Evolutionary conservation across 2,113 vertebrate genomes (phyloP), one percentile per base, ranked within the genome.

Genomic region (Diadophis punctatus): DNA sequence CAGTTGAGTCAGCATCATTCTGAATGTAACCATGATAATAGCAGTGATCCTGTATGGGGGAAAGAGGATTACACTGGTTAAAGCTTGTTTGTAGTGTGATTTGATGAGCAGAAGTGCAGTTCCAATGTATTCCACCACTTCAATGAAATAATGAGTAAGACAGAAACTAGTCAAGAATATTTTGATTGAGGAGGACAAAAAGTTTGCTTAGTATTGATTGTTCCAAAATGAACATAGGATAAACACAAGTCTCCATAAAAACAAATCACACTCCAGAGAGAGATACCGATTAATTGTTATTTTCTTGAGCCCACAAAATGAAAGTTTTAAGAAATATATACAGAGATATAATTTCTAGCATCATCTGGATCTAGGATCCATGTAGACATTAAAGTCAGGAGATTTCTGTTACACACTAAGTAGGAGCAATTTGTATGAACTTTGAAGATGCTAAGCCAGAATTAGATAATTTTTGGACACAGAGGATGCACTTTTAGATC

Each of bases 21-120:
- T 95, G 58, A 20, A 98, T 51, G 25, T 96, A 90, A 2, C 98
- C 98, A 88, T 97, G 95, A 0, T 98, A 98, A 27, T 97, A 98
- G 74, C 98, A 98, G 90, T 98, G 95, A 93, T 98, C 97, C 98
- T 98, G 93, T 9, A 2, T 39, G 89, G 4, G 25, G 30, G 89
- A 30, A 80, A 80, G 49, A n/a, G 55, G 18, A 0, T 1, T 25
- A 5, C 34, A n/a, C 0, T 0, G 0, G 0, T 5, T n/a, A 68
- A 68, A n/a, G 4, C 60, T n/a, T 6, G 12, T n/a, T 4, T 16
- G 0, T 1, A n/a, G 14, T n/a, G 53, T 46, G 48, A 0, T 1
- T 25, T 58, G 74, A n/a, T 25, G 1, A 27, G 22, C 20, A 0
- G 0, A 4, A 30, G 1, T 22, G 25, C 49, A 3, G 7, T 52